Conservation (phyloP, 2,797 vertebrate genomes). For the Phataginus tetradactyla region DNA sequence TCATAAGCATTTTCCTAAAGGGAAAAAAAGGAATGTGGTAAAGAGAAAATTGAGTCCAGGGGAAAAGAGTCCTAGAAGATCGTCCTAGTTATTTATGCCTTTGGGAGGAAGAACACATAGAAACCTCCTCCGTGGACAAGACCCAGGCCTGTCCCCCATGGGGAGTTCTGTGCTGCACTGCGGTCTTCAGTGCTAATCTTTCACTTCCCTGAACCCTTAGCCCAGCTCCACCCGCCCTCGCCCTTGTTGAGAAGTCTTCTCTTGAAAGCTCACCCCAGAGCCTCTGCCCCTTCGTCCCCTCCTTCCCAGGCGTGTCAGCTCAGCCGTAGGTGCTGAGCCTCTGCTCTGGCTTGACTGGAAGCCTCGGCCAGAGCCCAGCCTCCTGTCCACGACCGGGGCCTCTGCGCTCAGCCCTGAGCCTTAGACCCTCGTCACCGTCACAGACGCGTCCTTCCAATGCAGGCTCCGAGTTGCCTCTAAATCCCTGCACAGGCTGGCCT, state of each 20-base stretch:
- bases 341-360: too few relatives aligned
- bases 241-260: not conserved
- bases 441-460: not conserved
- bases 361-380: too few relatives aligned
- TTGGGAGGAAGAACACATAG: not conserved
- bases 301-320: not conserved
- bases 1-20: not conserved
- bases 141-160: not conserved
- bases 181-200: not conserved
- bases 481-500: not conserved
- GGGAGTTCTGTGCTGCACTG: not conserved
- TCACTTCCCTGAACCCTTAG: not conserved
- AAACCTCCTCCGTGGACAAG: not conserved
- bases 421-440: rapidly evolving
- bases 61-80: not conserved
- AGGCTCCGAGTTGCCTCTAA: not conserved
- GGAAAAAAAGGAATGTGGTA: not conserved
- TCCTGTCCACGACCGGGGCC: not conserved
- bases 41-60: constrained; percentile 38
- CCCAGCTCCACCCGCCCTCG: not conserved
- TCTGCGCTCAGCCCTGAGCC: not conserved
- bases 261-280: rapidly evolving
- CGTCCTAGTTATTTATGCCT: not conserved
- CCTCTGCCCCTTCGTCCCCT: not conserved
- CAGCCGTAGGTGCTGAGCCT: not conserved